A percentile compares a stretch with the other conserved stretches of the same genome.
Conservation (phyloP, 2,113 vertebrate genomes). For the Tauraco erythrolophus region DNA sequence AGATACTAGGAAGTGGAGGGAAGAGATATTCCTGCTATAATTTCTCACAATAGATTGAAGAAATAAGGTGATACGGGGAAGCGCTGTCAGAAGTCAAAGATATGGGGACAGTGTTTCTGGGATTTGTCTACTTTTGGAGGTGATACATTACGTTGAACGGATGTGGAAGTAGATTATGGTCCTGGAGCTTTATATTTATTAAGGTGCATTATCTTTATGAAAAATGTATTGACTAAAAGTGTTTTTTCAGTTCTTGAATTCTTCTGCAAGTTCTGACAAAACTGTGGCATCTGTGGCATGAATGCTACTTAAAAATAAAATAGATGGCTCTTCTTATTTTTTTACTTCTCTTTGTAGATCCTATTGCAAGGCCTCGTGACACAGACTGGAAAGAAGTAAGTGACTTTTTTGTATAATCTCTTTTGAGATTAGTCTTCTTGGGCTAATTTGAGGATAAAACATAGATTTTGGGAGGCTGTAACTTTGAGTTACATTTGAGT, state of each 20-base stretch:
- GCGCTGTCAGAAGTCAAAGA: not conserved
- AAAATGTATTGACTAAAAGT: not conserved
- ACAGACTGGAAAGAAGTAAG: constrained; percentile 85
- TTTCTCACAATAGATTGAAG: not conserved
- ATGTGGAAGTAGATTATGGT: not conserved
- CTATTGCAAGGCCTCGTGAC: constrained; percentile 69
- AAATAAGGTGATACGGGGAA: not conserved
- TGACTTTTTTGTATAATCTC: not conserved
- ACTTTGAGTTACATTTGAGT: not conserved
- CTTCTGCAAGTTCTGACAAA: not conserved
- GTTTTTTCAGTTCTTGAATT: not conserved
- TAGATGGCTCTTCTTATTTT: not conserved
- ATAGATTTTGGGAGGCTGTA: not conserved
- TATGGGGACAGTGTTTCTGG: not conserved
- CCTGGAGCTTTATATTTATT: not conserved
- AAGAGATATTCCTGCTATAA: not conserved
- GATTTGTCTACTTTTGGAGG: not conserved
- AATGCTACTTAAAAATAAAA: not conserved
- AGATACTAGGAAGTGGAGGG: not conserved
- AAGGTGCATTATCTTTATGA: not conserved
- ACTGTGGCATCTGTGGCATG: not conserved
- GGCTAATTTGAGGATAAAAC: not conserved
- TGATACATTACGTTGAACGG: not conserved
- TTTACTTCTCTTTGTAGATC: constrained; percentile 70
- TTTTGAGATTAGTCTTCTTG: not conserved